phyloP scores from a whole-genome alignment of 1,140 invertebrate species.

The Formica exsecta region DNA sequence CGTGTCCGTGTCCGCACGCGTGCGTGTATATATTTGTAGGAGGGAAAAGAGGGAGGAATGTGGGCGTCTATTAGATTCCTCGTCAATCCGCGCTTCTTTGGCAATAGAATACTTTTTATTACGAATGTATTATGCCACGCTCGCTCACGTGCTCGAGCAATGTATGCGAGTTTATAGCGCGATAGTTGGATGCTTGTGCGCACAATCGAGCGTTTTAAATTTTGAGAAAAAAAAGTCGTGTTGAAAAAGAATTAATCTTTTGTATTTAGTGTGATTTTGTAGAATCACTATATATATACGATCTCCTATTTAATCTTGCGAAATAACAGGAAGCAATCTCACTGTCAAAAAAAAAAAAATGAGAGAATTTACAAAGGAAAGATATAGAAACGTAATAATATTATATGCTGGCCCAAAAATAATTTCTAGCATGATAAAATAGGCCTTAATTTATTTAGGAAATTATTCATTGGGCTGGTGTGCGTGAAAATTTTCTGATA shows the following conservation, averaged over 20 bases:
- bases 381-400: neutral
- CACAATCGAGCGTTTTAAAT: conserved; percentile 18
- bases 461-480: neutral
- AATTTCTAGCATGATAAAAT: neutral
- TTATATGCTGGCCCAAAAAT: neutral
- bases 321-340: neutral
- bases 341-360: neutral
- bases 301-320: neutral
- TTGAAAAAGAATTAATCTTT: conserved; percentile 6
- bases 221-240: neutral
- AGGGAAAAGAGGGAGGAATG: neutral
- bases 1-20: neutral
- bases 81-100: neutral
- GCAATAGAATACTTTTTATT: neutral
- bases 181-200: neutral
- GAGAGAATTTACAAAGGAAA: neutral
- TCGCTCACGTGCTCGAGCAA: conserved; percentile 2
- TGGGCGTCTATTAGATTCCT: neutral
- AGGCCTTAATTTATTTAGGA: neutral
- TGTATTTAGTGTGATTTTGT: neutral
- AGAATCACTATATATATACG: neutral
- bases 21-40: neutral
- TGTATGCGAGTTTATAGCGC: neutral
- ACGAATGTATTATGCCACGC: neutral
- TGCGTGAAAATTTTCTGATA: neutral